phyloP scores from a whole-genome alignment of 2,797 vertebrate species.

The Melanotaenia parkinsoni region DNA sequence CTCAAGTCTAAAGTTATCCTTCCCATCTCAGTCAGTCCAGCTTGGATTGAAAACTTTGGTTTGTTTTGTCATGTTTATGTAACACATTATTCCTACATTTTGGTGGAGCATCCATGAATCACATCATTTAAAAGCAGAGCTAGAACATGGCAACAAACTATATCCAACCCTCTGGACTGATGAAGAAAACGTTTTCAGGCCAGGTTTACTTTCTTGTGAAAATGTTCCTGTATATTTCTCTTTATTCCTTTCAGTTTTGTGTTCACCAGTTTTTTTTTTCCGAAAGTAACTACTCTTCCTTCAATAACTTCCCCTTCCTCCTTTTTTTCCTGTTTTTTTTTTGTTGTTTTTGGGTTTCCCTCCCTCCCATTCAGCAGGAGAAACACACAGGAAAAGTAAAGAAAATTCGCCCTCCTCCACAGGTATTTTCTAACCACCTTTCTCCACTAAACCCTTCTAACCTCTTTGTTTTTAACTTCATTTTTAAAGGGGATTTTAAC shows the following conservation, averaged over 20 bases:
- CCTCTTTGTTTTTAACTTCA: conserved; percentile 17
- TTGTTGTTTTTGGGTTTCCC: conserved; percentile 3
- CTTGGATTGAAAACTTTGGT: neutral
- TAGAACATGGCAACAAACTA: neutral
- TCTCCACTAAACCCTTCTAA: conserved; percentile 36
- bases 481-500: conserved; percentile 19
- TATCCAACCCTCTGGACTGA: too few species aligned
- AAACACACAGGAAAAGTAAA: conserved; percentile 91
- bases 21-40: neutral
- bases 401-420: conserved; percentile 82
- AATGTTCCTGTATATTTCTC: neutral
- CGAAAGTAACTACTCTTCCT: conserved; percentile 24
- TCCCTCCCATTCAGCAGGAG: conserved; percentile 87
- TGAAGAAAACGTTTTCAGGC: neutral
- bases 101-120: neutral
- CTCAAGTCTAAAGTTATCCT: neutral
- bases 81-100: too few species aligned
- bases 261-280: conserved; percentile 13
- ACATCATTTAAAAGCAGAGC: neutral
- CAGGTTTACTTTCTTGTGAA: neutral
- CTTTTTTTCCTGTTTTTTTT: conserved; percentile 4
- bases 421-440: conserved; percentile 87
- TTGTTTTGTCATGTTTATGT: too few species aligned
- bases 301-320: conserved; percentile 48
- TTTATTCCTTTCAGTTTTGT: conserved; percentile 23